Evolutionary conservation across 2,113 vertebrate genomes (phyloP).

Genomic region (Rynchops niger): DNA sequence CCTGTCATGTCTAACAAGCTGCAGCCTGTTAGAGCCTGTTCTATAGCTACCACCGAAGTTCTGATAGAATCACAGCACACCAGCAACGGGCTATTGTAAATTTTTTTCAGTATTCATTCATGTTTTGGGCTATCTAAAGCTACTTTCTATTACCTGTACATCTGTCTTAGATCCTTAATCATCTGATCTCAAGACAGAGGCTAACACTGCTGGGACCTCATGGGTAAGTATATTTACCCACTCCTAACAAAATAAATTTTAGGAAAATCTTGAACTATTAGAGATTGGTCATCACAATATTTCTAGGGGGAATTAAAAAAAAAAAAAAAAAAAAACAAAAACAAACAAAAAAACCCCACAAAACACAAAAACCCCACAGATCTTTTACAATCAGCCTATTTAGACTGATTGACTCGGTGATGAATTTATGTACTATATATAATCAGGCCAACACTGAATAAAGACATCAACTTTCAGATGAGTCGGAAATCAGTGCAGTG

Average conservation of each 20-base stretch:
- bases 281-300: not conserved
- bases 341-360: too few species aligned
- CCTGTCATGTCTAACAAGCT: not conserved
- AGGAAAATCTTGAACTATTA: not conserved
- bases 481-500: not conserved
- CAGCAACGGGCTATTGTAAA: not conserved
- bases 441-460: not conserved
- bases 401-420: not conserved
- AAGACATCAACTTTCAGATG: constrained; percentile 1
- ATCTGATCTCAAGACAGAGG: not conserved
- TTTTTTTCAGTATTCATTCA: not conserved
- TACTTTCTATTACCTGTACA: not conserved
- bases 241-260: not conserved
- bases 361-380: not conserved
- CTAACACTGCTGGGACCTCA: not conserved
- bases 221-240: not conserved
- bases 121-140: not conserved
- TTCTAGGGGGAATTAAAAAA: not conserved
- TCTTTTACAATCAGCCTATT: not conserved
- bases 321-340: too few species aligned
- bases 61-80: not conserved
- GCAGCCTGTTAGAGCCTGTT: not conserved
- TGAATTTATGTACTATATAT: not conserved
- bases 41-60: not conserved
- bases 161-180: not conserved